Percentiles rank a stretch among this genome's conserved stretches.
phyloP scores from a whole-genome alignment of 2,888 invertebrate species.

The Gortyna flavago region DNA sequence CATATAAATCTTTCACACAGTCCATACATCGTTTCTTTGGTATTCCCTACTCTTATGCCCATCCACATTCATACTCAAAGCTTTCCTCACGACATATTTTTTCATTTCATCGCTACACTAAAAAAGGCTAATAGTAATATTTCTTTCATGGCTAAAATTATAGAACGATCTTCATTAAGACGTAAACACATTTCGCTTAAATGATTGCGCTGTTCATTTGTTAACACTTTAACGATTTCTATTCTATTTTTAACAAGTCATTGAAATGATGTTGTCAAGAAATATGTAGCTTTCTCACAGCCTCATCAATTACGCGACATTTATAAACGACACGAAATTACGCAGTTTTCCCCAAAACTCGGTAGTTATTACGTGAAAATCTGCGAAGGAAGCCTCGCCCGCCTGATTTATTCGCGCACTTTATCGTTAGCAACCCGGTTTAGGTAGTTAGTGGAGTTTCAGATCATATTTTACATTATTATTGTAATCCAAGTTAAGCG shows the following conservation, averaged over 20 bases:
- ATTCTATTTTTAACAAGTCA: neutral
- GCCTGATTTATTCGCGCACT: constrained; percentile 78
- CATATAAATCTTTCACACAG: neutral
- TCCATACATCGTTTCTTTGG: neutral
- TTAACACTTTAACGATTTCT: neutral
- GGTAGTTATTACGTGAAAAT: constrained; percentile 79
- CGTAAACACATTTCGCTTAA: neutral
- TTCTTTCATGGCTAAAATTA: neutral
- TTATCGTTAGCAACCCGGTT: constrained; percentile 70
- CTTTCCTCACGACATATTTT: neutral
- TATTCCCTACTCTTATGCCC: neutral
- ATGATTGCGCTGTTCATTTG: neutral
- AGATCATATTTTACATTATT: constrained; percentile 66
- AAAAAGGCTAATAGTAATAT: neutral
- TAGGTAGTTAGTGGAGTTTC: constrained; percentile 59
- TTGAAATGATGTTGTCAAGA: constrained; percentile 31
- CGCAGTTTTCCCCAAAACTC: constrained; percentile 42
- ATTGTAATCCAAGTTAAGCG: constrained; percentile 52
- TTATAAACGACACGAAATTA: constrained; percentile 48
- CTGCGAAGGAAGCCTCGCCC: constrained; percentile 73
- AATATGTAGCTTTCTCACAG: constrained; percentile 21
- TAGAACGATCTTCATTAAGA: neutral
- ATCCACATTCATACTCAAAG: neutral
- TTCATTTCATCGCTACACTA: neutral
- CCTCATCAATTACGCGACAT: constrained; percentile 43